Evolutionary conservation across 2,797 vertebrate genomes (phyloP).

Genomic region (Poecilia wingei): DNA sequence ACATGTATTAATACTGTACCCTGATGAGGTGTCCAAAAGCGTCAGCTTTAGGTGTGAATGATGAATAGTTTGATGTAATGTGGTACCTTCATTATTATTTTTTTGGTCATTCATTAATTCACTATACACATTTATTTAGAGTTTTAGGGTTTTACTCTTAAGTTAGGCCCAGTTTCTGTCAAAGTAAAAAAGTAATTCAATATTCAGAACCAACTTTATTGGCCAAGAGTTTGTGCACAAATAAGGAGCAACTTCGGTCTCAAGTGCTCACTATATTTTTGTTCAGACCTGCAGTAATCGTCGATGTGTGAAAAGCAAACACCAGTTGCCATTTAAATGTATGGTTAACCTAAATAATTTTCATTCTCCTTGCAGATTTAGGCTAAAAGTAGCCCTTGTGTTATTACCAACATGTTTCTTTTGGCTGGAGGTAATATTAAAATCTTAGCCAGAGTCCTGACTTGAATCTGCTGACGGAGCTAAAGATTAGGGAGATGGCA

Average conservation of each 20-base stretch:
- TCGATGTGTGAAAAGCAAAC: neutral
- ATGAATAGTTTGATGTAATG: neutral
- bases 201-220: neutral
- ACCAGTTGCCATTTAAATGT: neutral
- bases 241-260: neutral
- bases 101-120: neutral
- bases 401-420: neutral
- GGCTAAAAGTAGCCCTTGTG: neutral
- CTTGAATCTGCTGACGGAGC: neutral
- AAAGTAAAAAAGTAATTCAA: neutral
- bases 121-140: neutral
- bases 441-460: neutral
- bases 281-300: neutral
- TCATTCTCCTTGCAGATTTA: neutral
- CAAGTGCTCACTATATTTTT: neutral
- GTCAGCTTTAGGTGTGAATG: neutral
- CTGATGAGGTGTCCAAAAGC: neutral
- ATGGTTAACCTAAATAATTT: neutral
- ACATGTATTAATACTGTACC: neutral
- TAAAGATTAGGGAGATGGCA: neutral
- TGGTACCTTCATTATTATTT: neutral
- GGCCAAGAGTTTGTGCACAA: neutral
- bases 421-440: neutral
- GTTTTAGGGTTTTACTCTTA: neutral
- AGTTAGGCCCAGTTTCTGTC: neutral